These are phyloP conservation scores for Agriopis marginaria DNA, from an alignment of 2,888 invertebrate genomes.

Conservation along the genomic window DNA sequence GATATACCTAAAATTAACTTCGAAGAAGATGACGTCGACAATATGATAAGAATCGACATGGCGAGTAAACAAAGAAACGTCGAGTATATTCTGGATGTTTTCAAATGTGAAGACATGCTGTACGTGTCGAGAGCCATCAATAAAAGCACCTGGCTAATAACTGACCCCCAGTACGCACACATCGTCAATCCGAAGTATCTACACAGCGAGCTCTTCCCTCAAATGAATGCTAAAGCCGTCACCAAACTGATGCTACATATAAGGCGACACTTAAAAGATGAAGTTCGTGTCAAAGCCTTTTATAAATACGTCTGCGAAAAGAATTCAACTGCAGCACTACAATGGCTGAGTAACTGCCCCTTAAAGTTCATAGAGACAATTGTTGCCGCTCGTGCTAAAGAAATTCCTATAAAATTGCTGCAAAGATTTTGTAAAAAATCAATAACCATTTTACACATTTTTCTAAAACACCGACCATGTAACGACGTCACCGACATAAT, in stretches of 20 bases:
- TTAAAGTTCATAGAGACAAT: constrained; percentile 57
- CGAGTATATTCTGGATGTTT: constrained; percentile 56
- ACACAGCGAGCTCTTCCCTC: constrained; percentile 59
- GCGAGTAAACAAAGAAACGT: constrained; percentile 58
- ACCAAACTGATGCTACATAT: constrained; percentile 67
- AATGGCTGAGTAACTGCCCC: constrained; percentile 70
- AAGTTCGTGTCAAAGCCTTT: constrained; percentile 66
- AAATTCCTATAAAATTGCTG: constrained; percentile 48
- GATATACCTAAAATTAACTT: constrained; percentile 15
- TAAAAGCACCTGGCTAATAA: constrained; percentile 66
- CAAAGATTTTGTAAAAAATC: constrained; percentile 64
- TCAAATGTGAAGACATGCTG: constrained; percentile 65
- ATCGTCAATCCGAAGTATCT: constrained; percentile 72
- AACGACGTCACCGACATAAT: neutral
- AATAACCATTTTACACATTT: constrained; percentile 51
- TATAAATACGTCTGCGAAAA: constrained; percentile 58
- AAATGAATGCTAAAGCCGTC: constrained; percentile 66
- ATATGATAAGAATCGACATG: constrained; percentile 64
- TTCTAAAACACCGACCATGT: constrained; percentile 28
- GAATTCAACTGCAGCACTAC: constrained; percentile 50
- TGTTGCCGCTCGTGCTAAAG: constrained; percentile 46
- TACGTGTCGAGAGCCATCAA: constrained; percentile 71
- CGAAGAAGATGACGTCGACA: constrained; percentile 52
- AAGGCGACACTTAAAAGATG: constrained; percentile 65
- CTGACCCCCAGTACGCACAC: constrained; percentile 63